Evolutionary conservation across 2,113 vertebrate genomes (phyloP).

Genomic region (Saguinus midas): DNA sequence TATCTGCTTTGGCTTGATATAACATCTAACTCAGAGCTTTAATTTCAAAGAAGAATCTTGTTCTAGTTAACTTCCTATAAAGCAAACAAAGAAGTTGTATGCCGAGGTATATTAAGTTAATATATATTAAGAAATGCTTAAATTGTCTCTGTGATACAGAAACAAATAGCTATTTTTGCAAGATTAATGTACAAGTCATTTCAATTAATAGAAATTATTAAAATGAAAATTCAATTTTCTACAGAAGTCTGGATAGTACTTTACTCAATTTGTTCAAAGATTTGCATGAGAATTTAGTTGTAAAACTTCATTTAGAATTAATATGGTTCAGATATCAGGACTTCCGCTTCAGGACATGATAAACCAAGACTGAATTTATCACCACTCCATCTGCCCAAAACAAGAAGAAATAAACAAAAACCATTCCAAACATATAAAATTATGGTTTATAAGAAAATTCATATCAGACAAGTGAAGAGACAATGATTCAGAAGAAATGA

Average conservation of each 20-base stretch:
- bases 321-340: background rate
- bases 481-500: background rate
- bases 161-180: slow-evolving; percentile 43
- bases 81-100: slow-evolving; percentile 8
- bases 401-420: background rate
- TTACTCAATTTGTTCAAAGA: background rate
- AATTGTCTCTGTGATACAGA: slow-evolving; percentile 15
- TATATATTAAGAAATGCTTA: slow-evolving; percentile 37
- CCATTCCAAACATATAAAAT: background rate
- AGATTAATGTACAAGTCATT: slow-evolving; percentile 54
- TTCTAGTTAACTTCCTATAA: background rate
- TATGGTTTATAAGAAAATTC: background rate
- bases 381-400: background rate
- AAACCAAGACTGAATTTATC: background rate
- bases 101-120: background rate
- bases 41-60: background rate
- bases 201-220: slow-evolving; percentile 46
- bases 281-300: background rate
- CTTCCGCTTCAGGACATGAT: background rate
- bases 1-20: background rate
- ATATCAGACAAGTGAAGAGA: background rate
- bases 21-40: background rate
- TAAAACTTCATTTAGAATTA: background rate
- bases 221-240: slow-evolving; percentile 28
- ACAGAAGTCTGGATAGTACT: background rate